phyloP scores from a whole-genome alignment of 2,113 vertebrate genomes.

The Phylloscopus whistleri region DNA sequence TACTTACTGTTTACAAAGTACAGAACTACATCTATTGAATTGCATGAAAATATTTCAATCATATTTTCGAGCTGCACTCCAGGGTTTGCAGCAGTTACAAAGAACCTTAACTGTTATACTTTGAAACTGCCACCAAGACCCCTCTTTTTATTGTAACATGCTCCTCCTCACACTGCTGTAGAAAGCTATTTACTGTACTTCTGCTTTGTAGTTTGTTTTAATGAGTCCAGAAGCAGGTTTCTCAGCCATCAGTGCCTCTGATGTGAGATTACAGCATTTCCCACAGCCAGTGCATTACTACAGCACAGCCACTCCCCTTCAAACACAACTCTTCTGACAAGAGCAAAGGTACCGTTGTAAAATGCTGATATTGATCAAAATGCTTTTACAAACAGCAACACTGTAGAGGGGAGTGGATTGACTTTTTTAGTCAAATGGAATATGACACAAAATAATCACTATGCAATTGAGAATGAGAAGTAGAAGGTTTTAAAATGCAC shows the following conservation, averaged over 20 bases:
- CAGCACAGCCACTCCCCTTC: not conserved
- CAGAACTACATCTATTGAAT: not conserved
- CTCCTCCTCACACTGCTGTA: not conserved
- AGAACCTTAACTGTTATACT: not conserved
- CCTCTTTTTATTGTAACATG: not conserved
- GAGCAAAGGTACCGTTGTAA: not conserved
- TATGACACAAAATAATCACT: not conserved
- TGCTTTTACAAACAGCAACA: not conserved
- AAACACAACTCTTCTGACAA: not conserved
- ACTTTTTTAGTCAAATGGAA: not conserved
- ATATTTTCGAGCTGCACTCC: not conserved
- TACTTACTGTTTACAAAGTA: not conserved
- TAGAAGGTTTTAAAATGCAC: not conserved
- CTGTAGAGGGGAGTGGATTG: not conserved
- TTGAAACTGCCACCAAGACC: not conserved
- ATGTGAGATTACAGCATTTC: not conserved
- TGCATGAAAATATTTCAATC: not conserved
- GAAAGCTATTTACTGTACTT: not conserved
- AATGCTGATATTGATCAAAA: not conserved
- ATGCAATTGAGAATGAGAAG: not conserved
- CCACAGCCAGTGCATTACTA: not conserved
- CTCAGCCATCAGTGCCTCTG: not conserved
- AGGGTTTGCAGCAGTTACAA: not conserved
- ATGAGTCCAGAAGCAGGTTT: not conserved
- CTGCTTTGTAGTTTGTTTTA: conserved; percentile 3